These are phyloP conservation scores for Coenonympha arcania DNA, from an alignment of 2,888 invertebrate species.

Conservation along the genomic window DNA sequence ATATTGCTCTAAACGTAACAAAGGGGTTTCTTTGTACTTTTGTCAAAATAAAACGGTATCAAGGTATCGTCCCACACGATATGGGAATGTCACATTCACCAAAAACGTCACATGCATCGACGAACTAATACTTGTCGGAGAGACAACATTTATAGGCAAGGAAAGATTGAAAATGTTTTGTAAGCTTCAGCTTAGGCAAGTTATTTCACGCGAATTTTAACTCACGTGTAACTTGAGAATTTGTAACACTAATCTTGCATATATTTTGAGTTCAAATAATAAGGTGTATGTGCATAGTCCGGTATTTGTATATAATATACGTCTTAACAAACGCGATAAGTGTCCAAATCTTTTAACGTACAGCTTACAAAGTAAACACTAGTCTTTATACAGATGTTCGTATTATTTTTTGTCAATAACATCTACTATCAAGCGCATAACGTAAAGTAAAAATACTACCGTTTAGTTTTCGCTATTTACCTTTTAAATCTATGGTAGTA, in stretches of 20 bases:
- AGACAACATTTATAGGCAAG: constrained; percentile 19
- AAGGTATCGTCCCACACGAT: constrained; percentile 54
- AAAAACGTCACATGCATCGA: constrained; percentile 37
- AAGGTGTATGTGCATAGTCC: too few species aligned
- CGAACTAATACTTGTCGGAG: constrained; percentile 24
- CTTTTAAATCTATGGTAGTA: too few species aligned
- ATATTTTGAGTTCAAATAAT: too few species aligned
- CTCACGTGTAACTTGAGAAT: neutral
- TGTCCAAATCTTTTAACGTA: too few species aligned
- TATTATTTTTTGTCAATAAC: neutral
- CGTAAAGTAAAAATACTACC: too few species aligned
- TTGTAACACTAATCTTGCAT: too few species aligned
- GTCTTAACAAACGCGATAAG: too few species aligned
- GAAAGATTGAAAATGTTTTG: constrained; percentile 18
- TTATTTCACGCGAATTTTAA: constrained; percentile 14
- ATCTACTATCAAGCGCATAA: neutral
- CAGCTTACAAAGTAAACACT: too few species aligned
- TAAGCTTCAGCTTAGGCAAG: constrained; percentile 11
- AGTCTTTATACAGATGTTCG: neutral
- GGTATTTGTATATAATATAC: too few species aligned
- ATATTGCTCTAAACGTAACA: constrained; percentile 60
- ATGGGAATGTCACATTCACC: constrained; percentile 37
- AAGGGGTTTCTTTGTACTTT: constrained; percentile 55
- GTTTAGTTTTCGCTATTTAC: too few species aligned
- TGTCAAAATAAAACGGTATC: constrained; percentile 67